A percentile compares a stretch with the other conserved stretches of the same genome.
phyloP scores from a whole-genome alignment of 2,113 vertebrate genomes.

The Aix galericulata region DNA sequence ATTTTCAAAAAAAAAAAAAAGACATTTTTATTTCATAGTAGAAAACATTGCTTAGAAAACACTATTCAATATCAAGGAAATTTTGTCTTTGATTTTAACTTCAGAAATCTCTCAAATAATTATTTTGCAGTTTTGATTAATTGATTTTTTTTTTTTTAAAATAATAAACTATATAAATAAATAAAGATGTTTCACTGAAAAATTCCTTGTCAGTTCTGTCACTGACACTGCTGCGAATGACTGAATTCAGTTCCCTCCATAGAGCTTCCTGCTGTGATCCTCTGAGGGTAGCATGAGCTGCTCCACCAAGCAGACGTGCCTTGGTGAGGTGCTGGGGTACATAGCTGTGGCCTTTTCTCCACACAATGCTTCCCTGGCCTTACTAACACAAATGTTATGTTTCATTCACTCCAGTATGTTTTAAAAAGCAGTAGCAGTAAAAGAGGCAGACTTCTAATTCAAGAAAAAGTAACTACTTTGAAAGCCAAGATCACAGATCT shows the following conservation, averaged over 20 bases:
- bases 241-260: background rate
- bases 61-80: background rate
- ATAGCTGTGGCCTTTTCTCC: background rate
- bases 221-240: background rate
- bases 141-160: background rate
- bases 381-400: background rate
- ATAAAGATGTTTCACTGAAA: background rate
- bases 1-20: background rate
- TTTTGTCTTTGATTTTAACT: background rate
- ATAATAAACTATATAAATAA: too few species aligned
- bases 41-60: background rate
- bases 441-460: background rate
- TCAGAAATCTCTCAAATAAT: background rate
- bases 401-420: background rate
- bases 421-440: background rate
- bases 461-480: background rate
- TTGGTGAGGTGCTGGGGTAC: background rate
- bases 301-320: fast-evolving
- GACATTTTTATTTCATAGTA: background rate
- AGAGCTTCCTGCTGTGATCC: background rate
- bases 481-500: background rate
- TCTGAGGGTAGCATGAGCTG: background rate
- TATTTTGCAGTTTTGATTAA: background rate
- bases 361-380: background rate
- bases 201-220: background rate